Conservation (phyloP, 2,888 invertebrate species). For the Microctonus hyperodae region DNA sequence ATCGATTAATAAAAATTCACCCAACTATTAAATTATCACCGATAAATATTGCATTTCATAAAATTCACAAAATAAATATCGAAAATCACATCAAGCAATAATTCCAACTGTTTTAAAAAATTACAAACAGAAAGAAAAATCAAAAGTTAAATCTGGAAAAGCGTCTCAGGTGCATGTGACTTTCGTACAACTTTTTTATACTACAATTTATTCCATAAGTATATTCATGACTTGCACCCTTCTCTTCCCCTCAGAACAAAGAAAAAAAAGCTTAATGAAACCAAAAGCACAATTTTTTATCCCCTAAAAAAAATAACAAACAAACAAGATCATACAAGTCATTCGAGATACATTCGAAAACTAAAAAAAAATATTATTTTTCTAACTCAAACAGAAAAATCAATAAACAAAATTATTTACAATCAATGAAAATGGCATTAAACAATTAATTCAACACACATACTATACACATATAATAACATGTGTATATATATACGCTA, state of each 20-base stretch:
- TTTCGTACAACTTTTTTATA: background rate
- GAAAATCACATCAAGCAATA: background rate
- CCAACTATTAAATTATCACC: background rate
- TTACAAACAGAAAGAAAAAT: background rate
- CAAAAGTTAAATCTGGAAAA: background rate
- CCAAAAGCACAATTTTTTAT: too few relatives aligned
- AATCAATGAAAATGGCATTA: background rate
- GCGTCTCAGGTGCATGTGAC: background rate
- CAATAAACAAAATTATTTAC: too few relatives aligned
- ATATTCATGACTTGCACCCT: background rate
- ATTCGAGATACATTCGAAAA: too few relatives aligned
- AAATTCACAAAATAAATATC: background rate
- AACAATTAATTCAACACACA: conserved; percentile 26
- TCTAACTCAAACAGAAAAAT: too few relatives aligned
- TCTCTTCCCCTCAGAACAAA: too few relatives aligned
- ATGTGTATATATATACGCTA: conserved; percentile 31
- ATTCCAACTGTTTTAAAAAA: background rate
- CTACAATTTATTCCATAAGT: background rate
- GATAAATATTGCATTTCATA: background rate
- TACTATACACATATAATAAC: too few relatives aligned
- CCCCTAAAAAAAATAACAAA: too few relatives aligned
- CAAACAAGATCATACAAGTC: too few relatives aligned
- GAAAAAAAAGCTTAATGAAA: too few relatives aligned
- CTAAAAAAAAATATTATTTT: too few relatives aligned
- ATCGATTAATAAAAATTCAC: background rate